Evolutionary conservation across 2,113 vertebrate species (phyloP), one percentile per base, ranked within the genome.

Genomic region (Phalacrocorax carbo): DNA sequence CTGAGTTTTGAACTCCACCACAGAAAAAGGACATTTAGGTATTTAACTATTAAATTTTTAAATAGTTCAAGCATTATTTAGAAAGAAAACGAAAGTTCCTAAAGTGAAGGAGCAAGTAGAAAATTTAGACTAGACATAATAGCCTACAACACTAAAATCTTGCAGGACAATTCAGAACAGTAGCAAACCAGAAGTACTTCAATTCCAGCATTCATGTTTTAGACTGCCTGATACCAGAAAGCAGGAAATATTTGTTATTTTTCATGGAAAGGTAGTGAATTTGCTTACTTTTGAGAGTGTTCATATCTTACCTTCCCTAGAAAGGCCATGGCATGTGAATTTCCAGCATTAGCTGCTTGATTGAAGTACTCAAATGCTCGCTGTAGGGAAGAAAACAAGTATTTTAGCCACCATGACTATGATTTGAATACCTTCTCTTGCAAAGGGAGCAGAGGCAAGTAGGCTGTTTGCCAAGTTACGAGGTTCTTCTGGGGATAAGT

Each of bases 281-380:
- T 78, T 88, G 22, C 30, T 52, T 82, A 48, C 29, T 89, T 86
- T 58, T 60, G 7, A 70, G 23, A 60, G 8, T 19, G 13, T 30
- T 78, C 26, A 9, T 65, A 83, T 58, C 88, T 88, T 97, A 98
- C 99, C 99, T 99, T 99, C 96, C 99, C 99, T 42, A 99, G 98
- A 96, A 99, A 99, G 78, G 99, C 99, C 99, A 99, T 99, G 8
- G 99, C 99, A 57, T 99, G 99, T 4, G 99, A 99, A 92, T 99
- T 99, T 58, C 99, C 99, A 92, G 99, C 99, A 96, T 99, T 99
- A 11, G 99, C 99, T 92, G 99, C 99, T 98, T 99, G 99, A 90
- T 98, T 99, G 98, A 99, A 99, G 97, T 99, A 99, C 94, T 99
- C 99, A 94, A 99, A 99, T 8, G 99, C 99, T 98, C 99, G 98